phyloP scores from a whole-genome alignment of 2,888 invertebrate species.

The Melieria omissa region DNA sequence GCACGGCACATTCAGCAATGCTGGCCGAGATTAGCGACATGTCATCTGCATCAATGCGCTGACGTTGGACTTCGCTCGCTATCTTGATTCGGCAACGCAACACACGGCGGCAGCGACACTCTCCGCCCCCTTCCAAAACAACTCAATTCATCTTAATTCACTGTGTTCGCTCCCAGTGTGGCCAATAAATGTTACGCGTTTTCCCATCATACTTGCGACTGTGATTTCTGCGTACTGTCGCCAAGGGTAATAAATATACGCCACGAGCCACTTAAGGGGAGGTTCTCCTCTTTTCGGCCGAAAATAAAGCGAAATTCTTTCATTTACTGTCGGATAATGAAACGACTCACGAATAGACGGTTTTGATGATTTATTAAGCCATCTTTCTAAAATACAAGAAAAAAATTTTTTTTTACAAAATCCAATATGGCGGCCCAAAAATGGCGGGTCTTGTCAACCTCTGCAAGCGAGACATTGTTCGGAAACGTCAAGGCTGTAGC shows the following conservation, averaged over 20 bases:
- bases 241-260: neutral
- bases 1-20: neutral
- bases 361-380: too few species aligned
- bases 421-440: too few species aligned
- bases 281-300: too few species aligned
- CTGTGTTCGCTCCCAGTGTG: neutral
- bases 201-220: conserved; percentile 10
- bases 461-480: too few species aligned
- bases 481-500: too few species aligned
- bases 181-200: conserved; percentile 18
- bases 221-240: too few species aligned
- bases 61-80: conserved; percentile 44
- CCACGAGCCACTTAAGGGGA: conserved; percentile 22
- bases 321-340: too few species aligned
- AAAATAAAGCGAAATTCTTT: too few species aligned
- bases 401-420: too few species aligned
- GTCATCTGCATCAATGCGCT: conserved; percentile 41
- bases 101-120: conserved; percentile 11
- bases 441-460: too few species aligned
- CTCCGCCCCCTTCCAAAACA: conserved; percentile 22
- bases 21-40: conserved; percentile 38
- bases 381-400: too few species aligned
- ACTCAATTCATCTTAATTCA: conserved; percentile 36
- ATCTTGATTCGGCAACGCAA: conserved; percentile 46
- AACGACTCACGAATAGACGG: too few species aligned